phyloP scores from a whole-genome alignment of 2,797 vertebrate genomes.

The Dendrocincla fuliginosa region DNA sequence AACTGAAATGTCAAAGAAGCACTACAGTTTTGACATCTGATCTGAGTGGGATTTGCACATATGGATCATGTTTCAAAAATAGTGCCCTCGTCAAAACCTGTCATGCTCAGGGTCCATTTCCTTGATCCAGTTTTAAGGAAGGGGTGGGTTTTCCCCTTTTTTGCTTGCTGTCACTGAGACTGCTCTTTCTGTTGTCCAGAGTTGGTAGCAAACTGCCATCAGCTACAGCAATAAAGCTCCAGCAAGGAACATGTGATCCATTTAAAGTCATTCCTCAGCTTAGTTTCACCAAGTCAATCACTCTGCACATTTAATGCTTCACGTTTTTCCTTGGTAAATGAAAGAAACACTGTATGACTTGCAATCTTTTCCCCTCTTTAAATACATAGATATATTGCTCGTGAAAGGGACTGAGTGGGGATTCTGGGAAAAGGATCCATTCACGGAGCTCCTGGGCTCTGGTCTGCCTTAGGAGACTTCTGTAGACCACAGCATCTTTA shows the following conservation, averaged over 20 bases:
- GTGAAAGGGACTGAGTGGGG: not conserved
- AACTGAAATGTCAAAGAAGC: not conserved
- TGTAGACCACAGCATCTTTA: not conserved
- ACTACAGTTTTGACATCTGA: not conserved
- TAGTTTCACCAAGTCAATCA: not conserved
- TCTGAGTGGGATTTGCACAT: slow-evolving; percentile 6
- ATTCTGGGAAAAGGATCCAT: not conserved
- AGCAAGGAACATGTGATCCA: not conserved
- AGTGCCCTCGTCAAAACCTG: not conserved
- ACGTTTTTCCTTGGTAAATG: not conserved
- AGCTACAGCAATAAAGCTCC: not conserved
- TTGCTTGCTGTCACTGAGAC: not conserved
- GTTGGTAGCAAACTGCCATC: not conserved
- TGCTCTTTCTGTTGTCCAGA: not conserved
- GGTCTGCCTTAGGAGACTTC: not conserved
- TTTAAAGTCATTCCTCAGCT: not conserved
- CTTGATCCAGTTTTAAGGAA: not conserved
- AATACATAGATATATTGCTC: not conserved
- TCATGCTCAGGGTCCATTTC: not conserved
- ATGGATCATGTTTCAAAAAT: not conserved
- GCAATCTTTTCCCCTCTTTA: not conserved
- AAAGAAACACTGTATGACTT: not conserved
- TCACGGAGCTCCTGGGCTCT: not conserved
- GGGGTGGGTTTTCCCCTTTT: not conserved
- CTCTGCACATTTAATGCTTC: not conserved